Percentiles rank a stretch among this genome's conserved stretches.
Conservation (phyloP, 2,888 invertebrate genomes). For the Euclidia mi region DNA sequence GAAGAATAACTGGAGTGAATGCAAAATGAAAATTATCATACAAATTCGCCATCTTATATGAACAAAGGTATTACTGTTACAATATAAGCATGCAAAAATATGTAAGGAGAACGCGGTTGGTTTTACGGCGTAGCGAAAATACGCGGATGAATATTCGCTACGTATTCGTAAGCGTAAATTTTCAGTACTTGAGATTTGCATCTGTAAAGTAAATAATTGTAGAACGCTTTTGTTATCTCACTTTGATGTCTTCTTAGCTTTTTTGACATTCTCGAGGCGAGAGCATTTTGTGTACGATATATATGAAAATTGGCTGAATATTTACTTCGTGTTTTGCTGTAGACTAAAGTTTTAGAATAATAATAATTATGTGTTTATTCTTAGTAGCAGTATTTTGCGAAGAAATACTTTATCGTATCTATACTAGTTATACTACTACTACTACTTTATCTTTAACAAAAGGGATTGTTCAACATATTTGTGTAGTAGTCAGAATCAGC, state of each 20-base stretch:
- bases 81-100: slow-evolving; percentile 87
- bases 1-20: slow-evolving; percentile 86
- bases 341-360: neutral
- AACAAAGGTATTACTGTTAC: slow-evolving; percentile 81
- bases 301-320: slow-evolving; percentile 33
- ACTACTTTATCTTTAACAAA: no score
- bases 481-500: no score
- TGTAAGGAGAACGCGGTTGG: slow-evolving; percentile 77
- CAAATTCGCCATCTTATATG: slow-evolving; percentile 87
- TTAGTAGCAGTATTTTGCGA: no score
- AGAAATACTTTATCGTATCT: no score
- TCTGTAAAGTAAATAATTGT: slow-evolving; percentile 79
- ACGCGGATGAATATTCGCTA: slow-evolving; percentile 67
- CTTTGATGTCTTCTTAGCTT: slow-evolving; percentile 46
- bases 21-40: slow-evolving; percentile 90
- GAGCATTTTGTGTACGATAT: slow-evolving; percentile 26
- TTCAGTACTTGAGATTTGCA: slow-evolving; percentile 72
- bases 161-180: slow-evolving; percentile 71
- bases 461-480: no score
- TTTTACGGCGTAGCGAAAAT: slow-evolving; percentile 77
- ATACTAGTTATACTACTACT: no score
- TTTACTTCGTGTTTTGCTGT: slow-evolving; percentile 17
- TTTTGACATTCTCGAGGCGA: slow-evolving; percentile 23
- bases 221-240: slow-evolving; percentile 54
- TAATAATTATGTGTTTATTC: no score